Evolutionary conservation across 2,797 vertebrate genomes (phyloP).

Genomic region (Valencia hispanica): DNA sequence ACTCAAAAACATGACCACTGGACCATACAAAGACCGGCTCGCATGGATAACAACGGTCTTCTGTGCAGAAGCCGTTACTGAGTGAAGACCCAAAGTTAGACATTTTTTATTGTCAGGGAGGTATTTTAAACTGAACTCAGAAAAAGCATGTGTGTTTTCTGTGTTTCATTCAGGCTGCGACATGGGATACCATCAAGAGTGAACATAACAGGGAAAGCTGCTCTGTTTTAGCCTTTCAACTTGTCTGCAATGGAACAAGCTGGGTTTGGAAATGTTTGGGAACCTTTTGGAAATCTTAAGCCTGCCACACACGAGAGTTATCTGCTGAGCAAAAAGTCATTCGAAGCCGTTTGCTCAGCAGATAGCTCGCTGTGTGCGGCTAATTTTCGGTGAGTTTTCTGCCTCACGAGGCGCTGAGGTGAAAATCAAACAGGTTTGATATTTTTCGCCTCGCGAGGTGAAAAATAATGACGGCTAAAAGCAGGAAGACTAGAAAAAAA

Average conservation of each 20-base stretch:
- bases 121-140: too few relatives aligned
- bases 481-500: background rate
- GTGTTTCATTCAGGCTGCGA: background rate
- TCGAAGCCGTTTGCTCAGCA: too few relatives aligned
- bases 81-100: background rate
- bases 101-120: background rate
- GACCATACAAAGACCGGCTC: background rate
- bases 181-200: background rate
- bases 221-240: too few relatives aligned
- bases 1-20: background rate
- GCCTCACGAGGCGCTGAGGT: too few relatives aligned
- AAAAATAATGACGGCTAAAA: background rate
- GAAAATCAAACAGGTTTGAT: too few relatives aligned
- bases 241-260: background rate
- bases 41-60: background rate
- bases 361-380: too few relatives aligned
- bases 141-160: background rate
- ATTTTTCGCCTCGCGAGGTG: too few relatives aligned
- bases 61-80: background rate
- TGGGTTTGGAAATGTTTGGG: background rate
- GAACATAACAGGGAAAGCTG: background rate
- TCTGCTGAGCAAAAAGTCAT: too few relatives aligned
- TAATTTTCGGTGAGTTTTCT: too few relatives aligned
- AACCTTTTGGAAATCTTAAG: too few relatives aligned
- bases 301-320: too few relatives aligned